Base-by-base conservation (phyloP, 2,113 vertebrate genomes). In the Carettochelys insculpta region DNA sequence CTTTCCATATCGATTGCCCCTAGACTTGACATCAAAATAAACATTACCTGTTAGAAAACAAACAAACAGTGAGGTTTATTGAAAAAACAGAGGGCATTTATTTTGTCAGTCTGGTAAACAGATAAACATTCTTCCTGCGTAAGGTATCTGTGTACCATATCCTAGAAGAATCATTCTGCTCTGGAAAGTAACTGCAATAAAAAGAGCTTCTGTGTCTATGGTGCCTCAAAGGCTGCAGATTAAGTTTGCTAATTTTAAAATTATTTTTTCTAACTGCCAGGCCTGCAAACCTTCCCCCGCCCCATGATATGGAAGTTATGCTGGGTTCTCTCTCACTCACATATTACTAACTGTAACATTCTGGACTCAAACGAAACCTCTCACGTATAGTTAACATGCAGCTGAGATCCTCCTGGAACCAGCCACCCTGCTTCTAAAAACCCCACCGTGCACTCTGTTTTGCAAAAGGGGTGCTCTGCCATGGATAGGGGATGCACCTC, bases 21-120 rank as follows among this genome's bases (percentile, higher is more conserved):
- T 98, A 9, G 98, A 98, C 80, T 93, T 86, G 92, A 99, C 97
- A 94, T 99, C 99, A 89, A 99, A 99, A 97, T 99, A 99, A 92
- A 99, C 99, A 1, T 99, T 98, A 17, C 99, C 99, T 99, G 96
- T 91, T 52, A 91, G 8, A 92, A 94, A 94, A 95, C 25, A 53
- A 94, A 95, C 25, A 53, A 86, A 91, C 11, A 5, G 80, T 95
- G 56, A 91, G 79, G 50, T 89, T 85, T 77, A 91, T 3, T 91
- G 91, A 13, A 90, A 96, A 87, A 73, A 92, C 29, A 17, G 1
- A 56, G 38, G 3, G 50, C 11, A 52, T 24, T 82, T 77, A 88
- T 34, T n/a, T 12, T 77, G 16, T 29, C 65, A n/a, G 52, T 53
- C 11, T 14, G 9, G 85, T 31, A 47, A 77, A 22, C 5, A 54